A percentile compares a stretch with the other conserved stretches of the same genome.
Evolutionary conservation across 2,113 vertebrate species (phyloP).

Genomic region (Hymenochirus boettgeri): DNA sequence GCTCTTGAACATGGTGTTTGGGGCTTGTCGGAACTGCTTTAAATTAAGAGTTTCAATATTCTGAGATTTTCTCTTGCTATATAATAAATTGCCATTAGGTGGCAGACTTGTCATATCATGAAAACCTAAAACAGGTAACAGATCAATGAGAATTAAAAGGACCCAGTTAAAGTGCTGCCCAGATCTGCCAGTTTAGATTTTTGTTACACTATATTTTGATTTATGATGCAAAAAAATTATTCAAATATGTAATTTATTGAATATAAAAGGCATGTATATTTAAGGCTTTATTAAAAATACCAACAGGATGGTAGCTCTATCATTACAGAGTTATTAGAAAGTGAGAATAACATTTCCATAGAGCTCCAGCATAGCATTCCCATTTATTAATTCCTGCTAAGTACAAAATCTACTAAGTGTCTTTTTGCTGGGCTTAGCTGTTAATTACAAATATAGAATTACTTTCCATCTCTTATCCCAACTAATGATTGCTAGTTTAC

Average conservation of each 20-base stretch:
- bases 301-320: slow-evolving; percentile 10
- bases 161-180: slow-evolving; percentile 7
- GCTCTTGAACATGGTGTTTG: too few species aligned
- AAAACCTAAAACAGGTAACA: not conserved
- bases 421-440: slow-evolving; percentile 26
- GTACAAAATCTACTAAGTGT: slow-evolving; percentile 30
- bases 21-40: too few species aligned
- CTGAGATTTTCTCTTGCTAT: too few species aligned
- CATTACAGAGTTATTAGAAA: slow-evolving; percentile 27
- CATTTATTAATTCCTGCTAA: slow-evolving; percentile 38
- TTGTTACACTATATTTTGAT: slow-evolving; percentile 23
- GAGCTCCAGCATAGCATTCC: not conserved
- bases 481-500: not conserved
- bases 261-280: slow-evolving; percentile 14
- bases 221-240: slow-evolving; percentile 15
- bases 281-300: not conserved
- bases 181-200: slow-evolving; percentile 12
- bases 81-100: not conserved
- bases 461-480: slow-evolving; percentile 3
- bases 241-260: slow-evolving; percentile 15
- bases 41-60: too few species aligned
- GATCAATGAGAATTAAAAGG: not conserved
- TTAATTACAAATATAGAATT: slow-evolving; percentile 28
- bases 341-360: not conserved
- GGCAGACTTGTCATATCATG: slow-evolving; percentile 12